Percentiles rank a stretch among this genome's conserved stretches.
Evolutionary conservation across 2,888 invertebrate species (phyloP).

Genomic region (Pocota personata): DNA sequence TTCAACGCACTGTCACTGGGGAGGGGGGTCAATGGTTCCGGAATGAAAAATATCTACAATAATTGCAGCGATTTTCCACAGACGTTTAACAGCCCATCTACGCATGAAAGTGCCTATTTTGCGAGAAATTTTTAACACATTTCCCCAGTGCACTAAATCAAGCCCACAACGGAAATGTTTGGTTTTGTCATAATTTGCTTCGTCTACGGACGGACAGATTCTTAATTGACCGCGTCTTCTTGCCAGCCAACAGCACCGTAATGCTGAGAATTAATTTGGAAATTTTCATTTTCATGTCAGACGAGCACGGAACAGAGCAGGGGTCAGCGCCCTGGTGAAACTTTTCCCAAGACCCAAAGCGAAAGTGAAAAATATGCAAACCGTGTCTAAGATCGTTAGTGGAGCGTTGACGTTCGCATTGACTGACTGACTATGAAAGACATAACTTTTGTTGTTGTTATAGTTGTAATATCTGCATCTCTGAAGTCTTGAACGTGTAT

Average conservation of each 20-base stretch:
- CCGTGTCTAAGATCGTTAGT: slow-evolving; percentile 59
- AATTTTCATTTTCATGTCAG: slow-evolving; percentile 18
- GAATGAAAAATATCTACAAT: slow-evolving; percentile 37
- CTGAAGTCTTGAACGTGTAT: neutral
- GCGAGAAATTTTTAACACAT: neutral
- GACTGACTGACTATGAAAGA: slow-evolving; percentile 40
- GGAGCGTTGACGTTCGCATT: slow-evolving; percentile 41
- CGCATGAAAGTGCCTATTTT: slow-evolving; percentile 4
- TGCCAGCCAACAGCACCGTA: neutral
- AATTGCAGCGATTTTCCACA: slow-evolving; percentile 38
- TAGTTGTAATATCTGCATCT: slow-evolving; percentile 2
- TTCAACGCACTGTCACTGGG: slow-evolving; percentile 45
- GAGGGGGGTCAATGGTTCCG: slow-evolving; percentile 56
- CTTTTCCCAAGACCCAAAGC: slow-evolving; percentile 60
- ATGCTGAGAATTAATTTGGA: neutral
- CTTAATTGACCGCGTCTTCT: slow-evolving; percentile 33
- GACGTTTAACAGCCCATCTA: slow-evolving; percentile 9
- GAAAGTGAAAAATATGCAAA: slow-evolving; percentile 73
- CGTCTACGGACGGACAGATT: neutral
- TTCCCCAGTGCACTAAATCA: slow-evolving; percentile 27
- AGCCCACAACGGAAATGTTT: neutral
- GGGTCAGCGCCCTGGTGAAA: slow-evolving; percentile 63
- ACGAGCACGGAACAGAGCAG: neutral
- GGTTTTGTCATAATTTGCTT: slow-evolving; percentile 31
- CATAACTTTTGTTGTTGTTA: slow-evolving; percentile 24